A percentile compares a stretch with the other conserved stretches of the same genome.
phyloP scores from a whole-genome alignment of 2,113 vertebrate species.

The Monopterus albus region DNA sequence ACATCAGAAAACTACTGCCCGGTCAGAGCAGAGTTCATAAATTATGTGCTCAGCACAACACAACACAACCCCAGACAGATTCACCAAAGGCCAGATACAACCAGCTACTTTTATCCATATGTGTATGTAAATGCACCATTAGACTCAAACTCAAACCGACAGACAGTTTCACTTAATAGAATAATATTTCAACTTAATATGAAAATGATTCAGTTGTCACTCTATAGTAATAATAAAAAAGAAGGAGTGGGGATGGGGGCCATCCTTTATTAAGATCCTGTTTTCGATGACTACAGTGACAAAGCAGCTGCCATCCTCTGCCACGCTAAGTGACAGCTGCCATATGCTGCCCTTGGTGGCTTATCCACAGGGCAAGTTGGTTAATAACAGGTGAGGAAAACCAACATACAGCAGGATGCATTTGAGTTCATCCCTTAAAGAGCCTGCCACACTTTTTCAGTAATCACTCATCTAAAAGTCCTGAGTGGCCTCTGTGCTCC shows the following conservation, averaged over 20 bases:
- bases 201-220: too few relatives aligned
- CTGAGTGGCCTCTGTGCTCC: conserved; percentile 22
- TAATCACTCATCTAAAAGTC: conserved; percentile 18
- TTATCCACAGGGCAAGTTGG: conserved; percentile 3
- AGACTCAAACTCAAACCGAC: not conserved
- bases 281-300: conserved; percentile 2
- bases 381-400: conserved; percentile 38
- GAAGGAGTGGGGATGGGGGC: not conserved
- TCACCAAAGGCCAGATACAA: too few relatives aligned
- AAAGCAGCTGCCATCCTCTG: not conserved
- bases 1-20: too few relatives aligned
- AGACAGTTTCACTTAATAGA: not conserved
- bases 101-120: too few relatives aligned
- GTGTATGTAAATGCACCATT: too few relatives aligned
- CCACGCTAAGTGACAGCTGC: conserved; percentile 28
- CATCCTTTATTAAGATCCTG: not conserved
- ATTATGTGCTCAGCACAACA: too few relatives aligned
- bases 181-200: not conserved
- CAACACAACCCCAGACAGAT: too few relatives aligned
- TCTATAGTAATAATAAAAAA: conserved; percentile 5
- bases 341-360: conserved; percentile 3
- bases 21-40: too few relatives aligned
- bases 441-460: conserved; percentile 34
- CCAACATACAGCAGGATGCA: conserved; percentile 7
- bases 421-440: too few relatives aligned